Conservation (phyloP, 2,888 invertebrate genomes). For the Hemithea aestivaria region DNA sequence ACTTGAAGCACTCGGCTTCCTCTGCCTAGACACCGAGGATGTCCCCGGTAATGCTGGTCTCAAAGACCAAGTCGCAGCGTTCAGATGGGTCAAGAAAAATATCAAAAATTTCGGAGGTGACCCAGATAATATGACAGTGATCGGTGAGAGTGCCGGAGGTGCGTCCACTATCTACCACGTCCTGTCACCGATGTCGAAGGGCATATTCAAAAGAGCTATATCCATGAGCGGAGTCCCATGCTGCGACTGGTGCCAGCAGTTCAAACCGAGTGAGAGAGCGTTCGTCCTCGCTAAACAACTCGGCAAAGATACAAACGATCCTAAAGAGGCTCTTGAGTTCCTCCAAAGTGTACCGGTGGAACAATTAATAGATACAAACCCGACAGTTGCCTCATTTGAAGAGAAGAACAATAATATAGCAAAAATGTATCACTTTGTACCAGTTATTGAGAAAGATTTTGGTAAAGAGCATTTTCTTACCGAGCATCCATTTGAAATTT, state of each 20-base stretch:
- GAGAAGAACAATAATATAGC: slow-evolving; percentile 28
- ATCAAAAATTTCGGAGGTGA: slow-evolving; percentile 45
- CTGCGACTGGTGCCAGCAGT: slow-evolving; percentile 43
- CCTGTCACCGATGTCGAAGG: slow-evolving; percentile 45
- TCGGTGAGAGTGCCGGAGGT: slow-evolving; percentile 50
- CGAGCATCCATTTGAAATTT: slow-evolving; percentile 32
- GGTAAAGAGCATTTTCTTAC: slow-evolving; percentile 43
- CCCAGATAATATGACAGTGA: slow-evolving; percentile 42
- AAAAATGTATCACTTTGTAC: slow-evolving; percentile 44
- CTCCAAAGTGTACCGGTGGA: slow-evolving; percentile 41
- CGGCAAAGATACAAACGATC: slow-evolving; percentile 42
- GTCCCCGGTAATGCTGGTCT: slow-evolving; percentile 50
- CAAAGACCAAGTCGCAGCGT: slow-evolving; percentile 46
- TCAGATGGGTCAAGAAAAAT: slow-evolving; percentile 44
- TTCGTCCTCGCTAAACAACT: slow-evolving; percentile 43
- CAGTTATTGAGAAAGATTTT: slow-evolving; percentile 51
- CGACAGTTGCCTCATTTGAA: slow-evolving; percentile 39
- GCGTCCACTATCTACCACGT: slow-evolving; percentile 36
- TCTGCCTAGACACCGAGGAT: slow-evolving; percentile 40
- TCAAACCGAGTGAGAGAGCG: slow-evolving; percentile 38
- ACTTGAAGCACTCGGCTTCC: slow-evolving; percentile 41
- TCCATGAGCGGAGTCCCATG: slow-evolving; percentile 42
- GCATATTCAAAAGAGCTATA: slow-evolving; percentile 41
- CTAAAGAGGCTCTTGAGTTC: slow-evolving; percentile 41
- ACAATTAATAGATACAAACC: slow-evolving; percentile 34